A percentile compares a stretch with the other conserved stretches of the same genome.
Conservation (phyloP, 1,140 invertebrate genomes). For the Nephotettix cincticeps region DNA sequence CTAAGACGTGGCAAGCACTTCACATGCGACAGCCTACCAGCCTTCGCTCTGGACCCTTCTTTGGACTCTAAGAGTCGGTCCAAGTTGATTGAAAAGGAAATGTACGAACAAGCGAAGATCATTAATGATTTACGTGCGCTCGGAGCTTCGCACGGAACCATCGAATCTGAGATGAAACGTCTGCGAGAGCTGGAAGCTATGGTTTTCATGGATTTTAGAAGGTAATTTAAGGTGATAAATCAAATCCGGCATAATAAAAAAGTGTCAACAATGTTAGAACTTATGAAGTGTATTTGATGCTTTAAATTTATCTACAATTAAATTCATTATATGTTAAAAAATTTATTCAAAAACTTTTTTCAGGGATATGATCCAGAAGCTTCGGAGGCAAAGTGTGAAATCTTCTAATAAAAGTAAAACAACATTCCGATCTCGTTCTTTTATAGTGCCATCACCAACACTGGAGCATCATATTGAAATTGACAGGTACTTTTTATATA, state of each 20-base stretch:
- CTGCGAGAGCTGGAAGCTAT: slow-evolving; percentile 89
- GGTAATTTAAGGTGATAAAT: slow-evolving; percentile 43
- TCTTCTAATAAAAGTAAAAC: slow-evolving; percentile 60
- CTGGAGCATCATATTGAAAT: slow-evolving; percentile 55
- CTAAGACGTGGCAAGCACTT: slow-evolving; percentile 60
- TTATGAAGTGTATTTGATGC: no score
- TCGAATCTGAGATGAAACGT: slow-evolving; percentile 87
- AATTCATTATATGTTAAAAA: no score
- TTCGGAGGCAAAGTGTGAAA: slow-evolving; percentile 82
- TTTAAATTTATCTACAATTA: no score
- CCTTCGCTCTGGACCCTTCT: slow-evolving; percentile 82
- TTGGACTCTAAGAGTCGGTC: slow-evolving; percentile 87
- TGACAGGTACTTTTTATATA: slow-evolving; percentile 40
- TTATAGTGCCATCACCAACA: slow-evolving; percentile 66
- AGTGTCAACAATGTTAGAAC: no score
- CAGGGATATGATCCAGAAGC: slow-evolving; percentile 86
- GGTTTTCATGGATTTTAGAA: slow-evolving; percentile 83
- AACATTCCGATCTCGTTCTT: slow-evolving; percentile 63
- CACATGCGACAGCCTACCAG: slow-evolving; percentile 68
- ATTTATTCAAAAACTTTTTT: slow-evolving; percentile 42
- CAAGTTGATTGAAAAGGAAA: slow-evolving; percentile 94
- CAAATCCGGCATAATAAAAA: no score
- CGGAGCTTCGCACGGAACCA: slow-evolving; percentile 87
- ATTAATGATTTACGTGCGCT: slow-evolving; percentile 88
- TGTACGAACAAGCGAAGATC: slow-evolving; percentile 94